Conservation (phyloP, 2,888 invertebrate genomes). For the Agrilus biguttatus region DNA sequence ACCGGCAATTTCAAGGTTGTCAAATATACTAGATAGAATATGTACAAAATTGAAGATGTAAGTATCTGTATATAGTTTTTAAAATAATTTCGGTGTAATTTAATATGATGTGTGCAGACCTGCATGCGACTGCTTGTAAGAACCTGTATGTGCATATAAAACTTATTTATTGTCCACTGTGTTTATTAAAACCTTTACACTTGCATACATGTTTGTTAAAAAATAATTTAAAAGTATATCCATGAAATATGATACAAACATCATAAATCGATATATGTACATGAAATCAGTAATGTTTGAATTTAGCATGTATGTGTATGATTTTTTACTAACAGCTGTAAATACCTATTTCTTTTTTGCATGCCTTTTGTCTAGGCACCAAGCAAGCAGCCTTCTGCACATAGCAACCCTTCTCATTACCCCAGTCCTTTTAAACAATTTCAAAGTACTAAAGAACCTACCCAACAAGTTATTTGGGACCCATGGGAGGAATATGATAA, state of each 20-base stretch:
- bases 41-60: too few species aligned
- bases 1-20: too few species aligned
- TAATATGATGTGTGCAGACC: too few species aligned
- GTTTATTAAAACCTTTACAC: too few species aligned
- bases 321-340: slow-evolving; percentile 18
- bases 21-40: too few species aligned
- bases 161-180: too few species aligned
- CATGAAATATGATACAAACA: slow-evolving; percentile 1
- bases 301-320: slow-evolving; percentile 11
- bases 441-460: slow-evolving; percentile 1
- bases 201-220: too few species aligned
- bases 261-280: not conserved
- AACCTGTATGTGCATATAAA: too few species aligned
- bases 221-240: not conserved
- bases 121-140: too few species aligned
- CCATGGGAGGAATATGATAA: slow-evolving; percentile 59
- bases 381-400: slow-evolving; percentile 16
- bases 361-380: slow-evolving; percentile 25
- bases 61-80: too few species aligned
- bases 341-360: slow-evolving; percentile 26
- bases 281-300: not conserved
- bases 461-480: slow-evolving; percentile 38
- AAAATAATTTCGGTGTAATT: too few species aligned
- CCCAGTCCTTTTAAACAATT: slow-evolving; percentile 3
- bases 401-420: slow-evolving; percentile 10